Conservation (phyloP, 2,797 vertebrate species). For the Sebastes taczanowskii region DNA sequence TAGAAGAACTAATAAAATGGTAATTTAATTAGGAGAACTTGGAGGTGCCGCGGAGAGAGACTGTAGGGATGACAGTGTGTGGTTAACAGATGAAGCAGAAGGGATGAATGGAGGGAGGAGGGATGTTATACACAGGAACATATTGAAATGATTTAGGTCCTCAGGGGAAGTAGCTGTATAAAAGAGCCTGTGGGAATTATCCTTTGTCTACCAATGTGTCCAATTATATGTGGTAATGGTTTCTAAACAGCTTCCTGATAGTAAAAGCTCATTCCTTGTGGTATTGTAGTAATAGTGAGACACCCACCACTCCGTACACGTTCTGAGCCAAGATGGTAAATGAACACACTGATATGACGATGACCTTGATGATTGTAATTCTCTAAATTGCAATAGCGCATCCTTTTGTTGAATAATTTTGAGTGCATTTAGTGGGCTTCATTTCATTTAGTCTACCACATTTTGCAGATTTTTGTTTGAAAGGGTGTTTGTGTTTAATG, state of each 20-base stretch:
- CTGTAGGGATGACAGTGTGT: neutral
- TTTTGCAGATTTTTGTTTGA: neutral
- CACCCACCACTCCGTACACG: neutral
- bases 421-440: neutral
- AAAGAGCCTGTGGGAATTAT: neutral
- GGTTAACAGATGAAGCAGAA: conserved; percentile 22
- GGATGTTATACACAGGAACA: conserved; percentile 19
- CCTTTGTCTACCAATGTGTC: neutral
- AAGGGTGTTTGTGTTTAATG: neutral
- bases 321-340: neutral
- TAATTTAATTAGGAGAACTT: conserved; percentile 61
- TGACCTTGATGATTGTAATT: neutral
- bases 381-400: neutral
- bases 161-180: neutral
- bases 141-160: neutral
- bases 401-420: neutral
- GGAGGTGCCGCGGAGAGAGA: neutral
- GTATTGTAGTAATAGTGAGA: neutral
- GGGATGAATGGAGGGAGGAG: neutral
- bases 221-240: neutral
- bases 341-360: neutral
- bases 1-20: conserved; percentile 59
- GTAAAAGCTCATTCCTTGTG: neutral
- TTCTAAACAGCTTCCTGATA: neutral
- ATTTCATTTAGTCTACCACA: neutral